Percentiles rank a stretch among this genome's conserved stretches.
Conservation (phyloP, 2,888 invertebrate species). For the Andrena bicolor region DNA sequence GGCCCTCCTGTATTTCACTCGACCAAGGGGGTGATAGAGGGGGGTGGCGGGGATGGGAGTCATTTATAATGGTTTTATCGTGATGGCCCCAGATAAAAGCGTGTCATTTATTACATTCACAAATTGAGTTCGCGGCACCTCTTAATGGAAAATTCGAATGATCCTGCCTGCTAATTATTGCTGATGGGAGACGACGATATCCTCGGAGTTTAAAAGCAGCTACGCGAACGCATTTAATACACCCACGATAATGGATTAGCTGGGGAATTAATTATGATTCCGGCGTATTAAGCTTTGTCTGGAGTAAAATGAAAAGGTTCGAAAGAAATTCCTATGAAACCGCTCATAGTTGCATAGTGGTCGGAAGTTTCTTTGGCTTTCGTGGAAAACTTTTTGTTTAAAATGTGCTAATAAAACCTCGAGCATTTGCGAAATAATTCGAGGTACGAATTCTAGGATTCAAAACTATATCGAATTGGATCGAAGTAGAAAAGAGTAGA, state of each 20-base stretch:
- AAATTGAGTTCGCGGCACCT: slow-evolving; percentile 59
- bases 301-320: neutral
- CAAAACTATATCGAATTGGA: too few relatives aligned
- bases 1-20: slow-evolving; percentile 33
- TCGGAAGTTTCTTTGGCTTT: neutral
- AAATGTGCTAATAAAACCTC: too few relatives aligned
- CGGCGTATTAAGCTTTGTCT: slow-evolving; percentile 6
- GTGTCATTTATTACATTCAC: slow-evolving; percentile 65
- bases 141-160: slow-evolving; percentile 70
- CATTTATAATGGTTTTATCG: slow-evolving; percentile 62
- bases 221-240: slow-evolving; percentile 43
- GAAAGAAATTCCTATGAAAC: neutral
- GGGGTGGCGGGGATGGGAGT: neutral
- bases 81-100: slow-evolving; percentile 66
- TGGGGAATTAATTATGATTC: slow-evolving; percentile 53
- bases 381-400: neutral
- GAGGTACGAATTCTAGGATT: too few relatives aligned
- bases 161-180: slow-evolving; percentile 64
- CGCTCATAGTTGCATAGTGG: neutral
- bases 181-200: slow-evolving; percentile 61
- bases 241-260: slow-evolving; percentile 51
- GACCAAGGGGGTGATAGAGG: neutral
- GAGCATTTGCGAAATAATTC: too few relatives aligned
- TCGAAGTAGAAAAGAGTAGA: too few relatives aligned
- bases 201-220: slow-evolving; percentile 52